A percentile compares a stretch with the other conserved stretches of the same genome.
phyloP scores from a whole-genome alignment of 2,797 vertebrate genomes.

The Channa striata region DNA sequence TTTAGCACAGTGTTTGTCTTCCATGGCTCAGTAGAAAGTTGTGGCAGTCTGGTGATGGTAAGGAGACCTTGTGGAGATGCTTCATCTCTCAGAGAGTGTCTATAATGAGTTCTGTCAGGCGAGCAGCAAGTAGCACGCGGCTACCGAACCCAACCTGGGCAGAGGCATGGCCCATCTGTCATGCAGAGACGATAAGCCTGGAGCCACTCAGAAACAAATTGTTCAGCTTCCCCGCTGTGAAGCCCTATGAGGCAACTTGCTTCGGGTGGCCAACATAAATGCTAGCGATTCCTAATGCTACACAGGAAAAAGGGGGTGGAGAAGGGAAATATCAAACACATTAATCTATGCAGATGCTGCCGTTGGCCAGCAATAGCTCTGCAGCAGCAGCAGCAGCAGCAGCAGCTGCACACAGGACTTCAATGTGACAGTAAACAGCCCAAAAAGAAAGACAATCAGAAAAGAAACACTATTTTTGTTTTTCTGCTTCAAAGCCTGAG shows the following conservation, averaged over 20 bases:
- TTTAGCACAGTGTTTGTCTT: constrained; percentile 12
- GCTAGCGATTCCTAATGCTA: constrained; percentile 49
- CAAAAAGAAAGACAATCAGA: neutral
- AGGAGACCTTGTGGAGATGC: constrained; percentile 59
- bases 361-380: constrained; percentile 46
- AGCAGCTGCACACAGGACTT: constrained; percentile 50
- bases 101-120: constrained; percentile 82
- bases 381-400: constrained; percentile 42
- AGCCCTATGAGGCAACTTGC: constrained; percentile 55
- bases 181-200: constrained; percentile 75
- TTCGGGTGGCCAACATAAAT: constrained; percentile 44
- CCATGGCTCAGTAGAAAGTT: constrained; percentile 19
- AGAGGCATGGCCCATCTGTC: constrained; percentile 80
- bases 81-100: constrained; percentile 66
- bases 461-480: constrained; percentile 19
- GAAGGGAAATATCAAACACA: constrained; percentile 61
- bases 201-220: constrained; percentile 82
- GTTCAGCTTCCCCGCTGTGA: constrained; percentile 71
- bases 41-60: constrained; percentile 27
- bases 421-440: constrained; percentile 36
- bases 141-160: constrained; percentile 73
- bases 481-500: constrained; percentile 31
- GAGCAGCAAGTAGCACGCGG: constrained; percentile 51
- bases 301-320: constrained; percentile 28
- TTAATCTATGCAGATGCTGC: constrained; percentile 67